Percentiles rank a stretch among this genome's conserved stretches.
Conservation (phyloP, 2,888 invertebrate genomes). For the Volucella inflata region DNA sequence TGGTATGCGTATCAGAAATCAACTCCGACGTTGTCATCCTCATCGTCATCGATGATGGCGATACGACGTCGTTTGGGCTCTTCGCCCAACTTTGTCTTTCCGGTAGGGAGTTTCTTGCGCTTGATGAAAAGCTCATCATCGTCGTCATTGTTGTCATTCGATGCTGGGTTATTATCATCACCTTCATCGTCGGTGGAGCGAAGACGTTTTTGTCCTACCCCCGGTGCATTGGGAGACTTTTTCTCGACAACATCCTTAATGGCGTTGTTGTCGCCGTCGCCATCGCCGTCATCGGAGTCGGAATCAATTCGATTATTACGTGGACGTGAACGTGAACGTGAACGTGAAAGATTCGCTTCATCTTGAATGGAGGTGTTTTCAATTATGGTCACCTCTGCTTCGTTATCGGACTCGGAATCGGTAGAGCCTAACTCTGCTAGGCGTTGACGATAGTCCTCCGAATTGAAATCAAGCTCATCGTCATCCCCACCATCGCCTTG, state of each 20-base stretch:
- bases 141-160: conserved; percentile 63
- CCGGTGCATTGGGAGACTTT: not conserved
- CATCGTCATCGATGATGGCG: conserved; percentile 82
- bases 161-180: conserved; percentile 22
- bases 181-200: conserved; percentile 58
- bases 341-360: conserved; percentile 77
- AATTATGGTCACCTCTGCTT: conserved; percentile 70
- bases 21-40: conserved; percentile 76
- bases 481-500: conserved; percentile 73
- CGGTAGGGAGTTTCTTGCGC: conserved; percentile 77
- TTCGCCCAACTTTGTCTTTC: conserved; percentile 59
- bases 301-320: conserved; percentile 83
- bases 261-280: conserved; percentile 6
- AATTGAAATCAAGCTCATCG: conserved; percentile 82
- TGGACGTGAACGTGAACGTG: conserved; percentile 79
- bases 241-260: not conserved
- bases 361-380: conserved; percentile 75
- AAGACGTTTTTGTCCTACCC: conserved; percentile 36
- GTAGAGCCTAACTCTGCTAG: conserved; percentile 80
- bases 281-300: conserved; percentile 80
- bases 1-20: conserved; percentile 41
- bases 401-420: conserved; percentile 77
- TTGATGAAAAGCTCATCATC: conserved; percentile 79
- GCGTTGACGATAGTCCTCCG: conserved; percentile 82
- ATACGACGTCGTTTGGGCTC: conserved; percentile 82